A percentile compares a stretch with the other conserved stretches of the same genome.
These are phyloP conservation scores for Tetragonisca angustula DNA, from an alignment of 2,888 invertebrate species.

Conservation along the genomic window DNA sequence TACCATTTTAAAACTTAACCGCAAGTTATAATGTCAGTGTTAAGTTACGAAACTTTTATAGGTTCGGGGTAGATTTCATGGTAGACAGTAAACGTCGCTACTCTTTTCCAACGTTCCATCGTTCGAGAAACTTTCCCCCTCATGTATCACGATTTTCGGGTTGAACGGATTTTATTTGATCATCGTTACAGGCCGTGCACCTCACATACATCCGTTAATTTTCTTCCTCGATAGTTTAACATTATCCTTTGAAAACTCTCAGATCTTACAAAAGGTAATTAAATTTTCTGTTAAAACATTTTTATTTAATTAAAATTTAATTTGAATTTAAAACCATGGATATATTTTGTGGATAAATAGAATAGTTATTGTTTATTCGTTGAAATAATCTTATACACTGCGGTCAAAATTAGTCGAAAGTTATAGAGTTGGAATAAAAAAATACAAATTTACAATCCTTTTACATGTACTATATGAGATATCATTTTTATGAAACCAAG, in stretches of 20 bases:
- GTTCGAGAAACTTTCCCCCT: conserved; percentile 23
- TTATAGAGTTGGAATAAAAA: not conserved
- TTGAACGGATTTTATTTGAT: conserved; percentile 1
- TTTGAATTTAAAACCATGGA: not conserved
- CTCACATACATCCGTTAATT: not conserved
- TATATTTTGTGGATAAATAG: not conserved
- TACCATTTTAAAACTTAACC: not conserved
- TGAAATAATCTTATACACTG: not conserved
- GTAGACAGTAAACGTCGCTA: conserved; percentile 23
- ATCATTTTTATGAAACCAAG: not conserved
- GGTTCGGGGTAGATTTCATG: conserved; percentile 11
- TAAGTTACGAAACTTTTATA: conserved; percentile 48
- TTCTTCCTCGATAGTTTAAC: not conserved
- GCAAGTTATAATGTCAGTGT: conserved; percentile 48
- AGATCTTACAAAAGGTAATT: not conserved
- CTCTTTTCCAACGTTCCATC: conserved; percentile 16
- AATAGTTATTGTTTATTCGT: not conserved
- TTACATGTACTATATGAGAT: not conserved
- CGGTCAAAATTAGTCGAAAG: not conserved
- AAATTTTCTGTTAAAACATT: not conserved
- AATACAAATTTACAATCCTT: not conserved
- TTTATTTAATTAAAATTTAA: not conserved
- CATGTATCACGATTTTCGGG: not conserved
- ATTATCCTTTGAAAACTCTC: too few relatives aligned
- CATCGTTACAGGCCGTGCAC: not conserved